Evolutionary conservation across 2,113 vertebrate species (phyloP), one percentile per base, ranked within the genome.

Genomic region (Austrofundulus limnaeus): DNA sequence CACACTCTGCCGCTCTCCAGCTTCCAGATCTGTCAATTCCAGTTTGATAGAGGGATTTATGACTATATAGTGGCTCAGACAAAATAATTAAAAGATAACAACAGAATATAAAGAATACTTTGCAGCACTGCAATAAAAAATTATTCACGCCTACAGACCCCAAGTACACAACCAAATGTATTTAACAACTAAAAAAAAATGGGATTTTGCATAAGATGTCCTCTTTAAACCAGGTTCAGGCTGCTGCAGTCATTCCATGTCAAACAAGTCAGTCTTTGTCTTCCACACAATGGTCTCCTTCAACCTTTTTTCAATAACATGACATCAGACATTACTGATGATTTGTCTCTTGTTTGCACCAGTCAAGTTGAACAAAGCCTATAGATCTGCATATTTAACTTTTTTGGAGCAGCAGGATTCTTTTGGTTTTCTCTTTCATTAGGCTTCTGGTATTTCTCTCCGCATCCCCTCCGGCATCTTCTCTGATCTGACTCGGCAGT

Each of bases 401-500:
- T 72, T 76, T 43, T n/a, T 14, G 42, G 13, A 42, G 21, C 48
- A 49, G 11, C n/a, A 6, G 11, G 17, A 31, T 39, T 42, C 10
- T 17, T 21, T 56, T 74, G 25, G 47, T 38, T 7, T 51, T 78
- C 49, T 53, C 34, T 61, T 55, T 52, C 50, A 41, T 48, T 31
- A 12, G 46, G 56, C 71, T 45, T 31, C 49, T 11, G 74, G 17
- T 65, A 52, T 13, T 37, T 68, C 48, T 73, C 31, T 49, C 43
- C 46, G 23, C 58, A 43, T 39, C 47, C 75, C 81, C 67, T 31
- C 37, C 56, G 80, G 72, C 66, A 17, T 72, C 64, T 55, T 62
- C 50, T 47, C 31, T 77, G 31, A 25, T 49, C 72, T 83, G 69
- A 80, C 56, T 83, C 60, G 0, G 77, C 80, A 64, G 38, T 82